Conservation (phyloP, 2,888 invertebrate species). For the Alloscopus bannaensis region DNA sequence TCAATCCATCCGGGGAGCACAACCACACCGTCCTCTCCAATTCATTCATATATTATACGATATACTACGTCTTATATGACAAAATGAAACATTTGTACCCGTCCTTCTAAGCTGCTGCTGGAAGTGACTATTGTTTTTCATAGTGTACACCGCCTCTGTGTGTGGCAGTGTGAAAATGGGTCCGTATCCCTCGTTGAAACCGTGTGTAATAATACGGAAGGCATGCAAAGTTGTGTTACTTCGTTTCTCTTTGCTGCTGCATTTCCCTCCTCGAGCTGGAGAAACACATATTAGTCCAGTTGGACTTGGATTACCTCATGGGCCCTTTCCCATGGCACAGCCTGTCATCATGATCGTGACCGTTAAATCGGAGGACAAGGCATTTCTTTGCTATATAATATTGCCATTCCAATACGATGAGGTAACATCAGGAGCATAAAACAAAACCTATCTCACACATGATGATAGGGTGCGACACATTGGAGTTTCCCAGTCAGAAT, state of each 20-base stretch:
- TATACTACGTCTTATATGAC: constrained; percentile 32
- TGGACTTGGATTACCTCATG: constrained; percentile 4
- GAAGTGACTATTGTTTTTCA: constrained; percentile 8
- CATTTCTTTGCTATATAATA: constrained; percentile 31
- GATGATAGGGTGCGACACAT: constrained; percentile 29
- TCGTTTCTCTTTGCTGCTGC: too few species aligned
- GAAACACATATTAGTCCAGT: too few species aligned
- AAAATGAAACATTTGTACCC: constrained; percentile 55
- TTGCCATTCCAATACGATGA: constrained; percentile 35
- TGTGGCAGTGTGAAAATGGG: not conserved
- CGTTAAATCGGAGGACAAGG: constrained; percentile 7
- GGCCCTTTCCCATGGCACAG: constrained; percentile 26
- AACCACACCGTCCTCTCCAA: too few species aligned
- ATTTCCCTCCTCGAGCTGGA: too few species aligned
- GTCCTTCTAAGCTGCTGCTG: too few species aligned
- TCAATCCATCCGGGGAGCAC: too few species aligned
- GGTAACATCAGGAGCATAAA: constrained; percentile 42
- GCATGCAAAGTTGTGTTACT: too few species aligned
- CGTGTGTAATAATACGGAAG: too few species aligned
- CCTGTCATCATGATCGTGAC: constrained; percentile 26
- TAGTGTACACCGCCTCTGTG: constrained; percentile 34
- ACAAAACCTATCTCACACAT: constrained; percentile 36
- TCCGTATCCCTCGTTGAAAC: too few species aligned
- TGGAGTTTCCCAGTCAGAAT: constrained; percentile 1
- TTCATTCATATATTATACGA: too few species aligned